Evolutionary conservation across 1,140 invertebrate species (phyloP).

Genomic region (Tetragonula clypearis): DNA sequence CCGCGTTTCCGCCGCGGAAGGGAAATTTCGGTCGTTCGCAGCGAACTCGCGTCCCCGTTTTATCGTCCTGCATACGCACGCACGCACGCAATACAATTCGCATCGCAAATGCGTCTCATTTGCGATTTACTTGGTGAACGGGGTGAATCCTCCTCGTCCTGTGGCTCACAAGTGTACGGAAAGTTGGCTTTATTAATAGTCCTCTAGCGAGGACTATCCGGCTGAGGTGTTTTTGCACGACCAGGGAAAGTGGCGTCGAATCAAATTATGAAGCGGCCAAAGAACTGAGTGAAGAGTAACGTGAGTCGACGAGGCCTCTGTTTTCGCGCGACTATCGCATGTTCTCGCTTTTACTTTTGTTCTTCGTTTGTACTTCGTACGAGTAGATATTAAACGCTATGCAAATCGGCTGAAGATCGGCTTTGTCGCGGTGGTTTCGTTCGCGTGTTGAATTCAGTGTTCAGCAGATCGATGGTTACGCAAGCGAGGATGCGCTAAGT

Average conservation of each 20-base stretch:
- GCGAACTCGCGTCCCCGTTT: neutral
- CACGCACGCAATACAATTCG: neutral
- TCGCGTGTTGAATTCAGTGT: conserved; percentile 13
- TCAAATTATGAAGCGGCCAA: neutral
- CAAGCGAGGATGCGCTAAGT: conserved; percentile 17
- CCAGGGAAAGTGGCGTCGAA: conserved; percentile 35
- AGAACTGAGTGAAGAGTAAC: conserved; percentile 25
- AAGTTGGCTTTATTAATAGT: conserved; percentile 22
- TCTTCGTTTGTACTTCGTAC: neutral
- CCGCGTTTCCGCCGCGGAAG: neutral
- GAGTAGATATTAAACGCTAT: neutral
- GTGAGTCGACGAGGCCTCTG: conserved; percentile 11
- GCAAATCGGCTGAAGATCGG: neutral
- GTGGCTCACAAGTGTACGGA: conserved; percentile 23
- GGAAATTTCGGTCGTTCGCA: neutral
- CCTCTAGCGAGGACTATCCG: neutral
- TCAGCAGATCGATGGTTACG: neutral
- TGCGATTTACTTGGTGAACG: conserved; percentile 5
- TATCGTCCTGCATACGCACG: neutral
- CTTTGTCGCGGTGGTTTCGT: neutral
- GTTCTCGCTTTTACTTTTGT: conserved; percentile 21
- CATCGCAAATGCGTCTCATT: neutral
- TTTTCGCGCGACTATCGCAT: conserved; percentile 16
- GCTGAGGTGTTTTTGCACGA: conserved; percentile 12
- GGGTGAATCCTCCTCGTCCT: conserved; percentile 17